Conservation (phyloP, 2,888 invertebrate genomes). For the Leucania comma region DNA sequence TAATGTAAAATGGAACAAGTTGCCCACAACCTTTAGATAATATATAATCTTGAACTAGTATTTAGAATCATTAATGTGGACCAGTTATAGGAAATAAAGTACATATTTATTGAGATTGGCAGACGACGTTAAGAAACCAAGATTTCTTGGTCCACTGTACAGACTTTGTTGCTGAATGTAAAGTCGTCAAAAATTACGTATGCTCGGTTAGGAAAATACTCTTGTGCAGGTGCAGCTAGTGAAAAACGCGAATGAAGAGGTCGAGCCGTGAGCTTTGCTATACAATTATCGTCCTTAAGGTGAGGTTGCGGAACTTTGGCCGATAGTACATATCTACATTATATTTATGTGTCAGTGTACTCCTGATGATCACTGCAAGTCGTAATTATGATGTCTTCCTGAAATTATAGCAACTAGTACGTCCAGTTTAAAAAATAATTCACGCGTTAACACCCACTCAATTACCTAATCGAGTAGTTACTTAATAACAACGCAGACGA, state of each 20-base stretch:
- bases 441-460: conserved; percentile 48
- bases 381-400: conserved; percentile 2
- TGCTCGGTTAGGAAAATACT: too few species aligned
- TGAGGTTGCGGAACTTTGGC: too few species aligned
- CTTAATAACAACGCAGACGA: conserved; percentile 66
- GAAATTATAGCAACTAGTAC: conserved; percentile 3
- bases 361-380: not conserved
- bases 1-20: conserved; percentile 11
- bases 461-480: conserved; percentile 67
- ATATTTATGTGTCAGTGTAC: conserved; percentile 9
- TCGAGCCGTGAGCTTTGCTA: too few species aligned
- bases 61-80: conserved; percentile 22
- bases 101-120: conserved; percentile 59
- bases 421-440: conserved; percentile 8
- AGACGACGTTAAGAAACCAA: conserved; percentile 51
- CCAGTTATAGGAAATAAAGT: conserved; percentile 52
- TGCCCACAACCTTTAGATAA: not conserved
- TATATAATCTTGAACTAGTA: conserved; percentile 9
- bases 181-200: too few species aligned
- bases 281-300: too few species aligned
- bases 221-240: too few species aligned
- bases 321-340: conserved; percentile 14
- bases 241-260: too few species aligned
- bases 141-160: conserved; percentile 69
- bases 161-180: conserved; percentile 68